A percentile compares a stretch with the other conserved stretches of the same genome.
Conservation (phyloP, 2,113 vertebrate species). For the Carassius carassius region DNA sequence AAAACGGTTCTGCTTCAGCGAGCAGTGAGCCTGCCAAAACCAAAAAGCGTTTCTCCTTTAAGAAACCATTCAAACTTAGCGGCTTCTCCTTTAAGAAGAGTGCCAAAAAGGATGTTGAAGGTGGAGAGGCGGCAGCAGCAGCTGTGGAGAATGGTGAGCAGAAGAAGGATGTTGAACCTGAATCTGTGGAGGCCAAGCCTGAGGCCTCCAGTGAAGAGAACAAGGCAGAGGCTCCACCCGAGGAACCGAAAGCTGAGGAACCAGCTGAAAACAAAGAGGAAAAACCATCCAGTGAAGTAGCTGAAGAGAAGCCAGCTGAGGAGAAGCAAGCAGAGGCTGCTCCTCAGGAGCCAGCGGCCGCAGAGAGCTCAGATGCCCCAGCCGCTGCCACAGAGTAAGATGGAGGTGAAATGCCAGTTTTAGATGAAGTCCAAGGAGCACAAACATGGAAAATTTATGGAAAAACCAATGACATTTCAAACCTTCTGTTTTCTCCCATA, state of each 20-base stretch:
- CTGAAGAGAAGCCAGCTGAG: constrained; percentile 64
- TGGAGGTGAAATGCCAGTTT: constrained; percentile 10
- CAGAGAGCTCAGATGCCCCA: constrained; percentile 80
- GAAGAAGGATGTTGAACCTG: constrained; percentile 70
- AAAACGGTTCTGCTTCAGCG: constrained; percentile 76
- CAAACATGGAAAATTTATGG: constrained; percentile 81
- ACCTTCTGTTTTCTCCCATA: constrained; percentile 69
- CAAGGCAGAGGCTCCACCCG: constrained; percentile 70
- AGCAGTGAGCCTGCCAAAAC: constrained; percentile 93
- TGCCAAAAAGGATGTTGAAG: constrained; percentile 88
- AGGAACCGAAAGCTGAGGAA: constrained; percentile 72
- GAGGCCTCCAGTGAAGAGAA: constrained; percentile 66
- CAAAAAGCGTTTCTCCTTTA: constrained; percentile 97
- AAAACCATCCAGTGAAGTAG: constrained; percentile 73
- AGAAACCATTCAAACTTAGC: constrained; percentile 95
- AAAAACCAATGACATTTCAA: constrained; percentile 94
- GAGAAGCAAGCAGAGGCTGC: constrained; percentile 62
- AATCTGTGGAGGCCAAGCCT: constrained; percentile 67
- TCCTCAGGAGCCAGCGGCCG: constrained; percentile 69
- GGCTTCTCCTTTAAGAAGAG: constrained; percentile 96
- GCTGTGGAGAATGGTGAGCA: constrained; percentile 51
- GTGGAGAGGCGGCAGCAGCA: constrained; percentile 70
- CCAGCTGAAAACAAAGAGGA: constrained; percentile 58
- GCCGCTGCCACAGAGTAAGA: constrained; percentile 78
- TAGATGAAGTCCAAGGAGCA: constrained; percentile 59